Evolutionary conservation across 2,797 vertebrate genomes (phyloP), one percentile per base, ranked within the genome.

Genomic region (Hephaestus fuliginosus): DNA sequence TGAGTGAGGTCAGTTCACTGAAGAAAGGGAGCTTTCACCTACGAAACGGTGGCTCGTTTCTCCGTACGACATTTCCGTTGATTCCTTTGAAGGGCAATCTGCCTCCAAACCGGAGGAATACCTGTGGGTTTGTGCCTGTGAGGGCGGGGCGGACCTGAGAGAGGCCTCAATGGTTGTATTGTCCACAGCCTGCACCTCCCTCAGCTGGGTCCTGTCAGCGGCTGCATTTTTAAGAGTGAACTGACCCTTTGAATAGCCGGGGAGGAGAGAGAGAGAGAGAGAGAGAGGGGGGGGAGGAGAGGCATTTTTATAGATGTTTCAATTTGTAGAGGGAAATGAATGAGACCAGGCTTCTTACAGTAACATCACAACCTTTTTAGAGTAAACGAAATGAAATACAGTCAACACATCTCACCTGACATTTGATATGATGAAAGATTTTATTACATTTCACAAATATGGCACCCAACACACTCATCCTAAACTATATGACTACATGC

Each of bases 61-160:
- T 41, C 43, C 56, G 10, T 57, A 43, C 2, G 43, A 25, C 58
- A 7, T 89, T 82, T 87, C 77, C 88, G 86, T 68, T 56, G 56
- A 80, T 85, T 85, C 69, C 73, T 83, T 14, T 67, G 69, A 81
- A 80, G 57, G 70, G 33, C 80, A 80, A 36, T 77, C 6, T 78
- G 58, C 69, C 2, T 63, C 7, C 49, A 25, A 62, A 81, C 63
- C 56, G 63, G 74, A 25, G 58, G 75, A 84, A 86, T 89, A 88
- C 88, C 85, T 91, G 90, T 78, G 79, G 88, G 56, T 83, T 85
- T 60, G 80, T 55, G 73, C 82, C 80, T 70, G 55, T 55, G 66
- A 83, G 64, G 80, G 68, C 28, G 18, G 62, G 60, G 73, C 72
- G 53, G 71, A 76, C 64, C 64, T 61, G 28, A 64, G 67, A 76